A percentile compares a stretch with the other conserved stretches of the same genome.
phyloP scores from a whole-genome alignment of 2,888 invertebrate species.

The Volucella inanis region DNA sequence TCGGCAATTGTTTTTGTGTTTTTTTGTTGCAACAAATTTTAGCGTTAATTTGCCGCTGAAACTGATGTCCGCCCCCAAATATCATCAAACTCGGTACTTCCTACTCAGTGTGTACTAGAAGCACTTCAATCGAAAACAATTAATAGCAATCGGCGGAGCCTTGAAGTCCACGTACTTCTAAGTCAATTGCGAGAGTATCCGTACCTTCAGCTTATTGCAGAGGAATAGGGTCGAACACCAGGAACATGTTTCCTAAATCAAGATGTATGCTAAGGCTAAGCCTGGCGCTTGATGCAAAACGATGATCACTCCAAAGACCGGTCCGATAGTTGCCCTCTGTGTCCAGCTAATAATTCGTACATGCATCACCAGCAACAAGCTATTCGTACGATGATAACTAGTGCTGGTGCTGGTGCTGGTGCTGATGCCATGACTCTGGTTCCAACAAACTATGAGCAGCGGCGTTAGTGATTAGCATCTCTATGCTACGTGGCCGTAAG shows the following conservation, averaged over 20 bases:
- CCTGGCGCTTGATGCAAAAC: slow-evolving; percentile 44
- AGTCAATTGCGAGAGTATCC: neutral
- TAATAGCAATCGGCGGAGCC: slow-evolving; percentile 63
- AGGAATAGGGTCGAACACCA: neutral
- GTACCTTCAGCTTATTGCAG: slow-evolving; percentile 48
- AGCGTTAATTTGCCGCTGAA: slow-evolving; percentile 51
- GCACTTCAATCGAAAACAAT: slow-evolving; percentile 55
- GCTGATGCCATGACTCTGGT: neutral
- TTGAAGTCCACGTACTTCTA: neutral
- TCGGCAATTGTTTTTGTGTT: neutral
- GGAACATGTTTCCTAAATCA: slow-evolving; percentile 28
- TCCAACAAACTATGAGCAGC: slow-evolving; percentile 18
- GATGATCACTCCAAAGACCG: slow-evolving; percentile 60
- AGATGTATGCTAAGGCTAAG: slow-evolving; percentile 1
- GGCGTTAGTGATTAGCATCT: slow-evolving; percentile 75
- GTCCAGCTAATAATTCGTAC: slow-evolving; percentile 38
- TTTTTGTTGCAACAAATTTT: slow-evolving; percentile 44
- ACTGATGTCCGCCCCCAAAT: slow-evolving; percentile 18
- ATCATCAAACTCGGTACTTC: neutral
- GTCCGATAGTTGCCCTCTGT: slow-evolving; percentile 30
- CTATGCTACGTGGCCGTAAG: slow-evolving; percentile 58
- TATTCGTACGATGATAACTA: slow-evolving; percentile 5
- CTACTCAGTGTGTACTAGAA: slow-evolving; percentile 6
- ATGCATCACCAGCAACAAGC: slow-evolving; percentile 29
- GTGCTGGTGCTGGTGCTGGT: neutral